Conservation (phyloP, 1,140 invertebrate genomes). For the Drosophila persimilis region DNA sequence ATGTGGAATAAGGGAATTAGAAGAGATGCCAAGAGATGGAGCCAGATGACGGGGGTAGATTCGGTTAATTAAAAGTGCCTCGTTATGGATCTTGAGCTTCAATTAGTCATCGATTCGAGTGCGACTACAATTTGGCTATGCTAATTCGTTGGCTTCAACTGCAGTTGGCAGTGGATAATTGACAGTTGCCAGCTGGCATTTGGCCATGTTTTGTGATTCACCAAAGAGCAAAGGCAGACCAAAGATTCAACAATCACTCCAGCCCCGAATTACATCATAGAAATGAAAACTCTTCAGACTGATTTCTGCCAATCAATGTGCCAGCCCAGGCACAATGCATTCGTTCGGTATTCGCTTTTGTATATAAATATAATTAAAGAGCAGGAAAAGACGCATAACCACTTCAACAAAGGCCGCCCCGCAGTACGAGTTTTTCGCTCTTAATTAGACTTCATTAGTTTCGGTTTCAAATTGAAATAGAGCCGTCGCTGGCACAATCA, state of each 20-base stretch:
- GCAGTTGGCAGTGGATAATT: slow-evolving; percentile 33
- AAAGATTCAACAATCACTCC: background rate
- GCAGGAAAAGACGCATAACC: slow-evolving; percentile 48
- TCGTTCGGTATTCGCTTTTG: background rate
- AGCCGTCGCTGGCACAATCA: slow-evolving; percentile 53
- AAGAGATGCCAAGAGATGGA: background rate
- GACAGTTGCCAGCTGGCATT: slow-evolving; percentile 5
- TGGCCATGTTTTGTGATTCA: slow-evolving; percentile 46
- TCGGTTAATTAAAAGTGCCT: slow-evolving; percentile 43
- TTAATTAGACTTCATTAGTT: slow-evolving; percentile 78
- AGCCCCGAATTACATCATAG: slow-evolving; percentile 62
- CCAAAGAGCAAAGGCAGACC: slow-evolving; percentile 4
- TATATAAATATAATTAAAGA: slow-evolving; percentile 43
- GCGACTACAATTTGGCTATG: slow-evolving; percentile 50
- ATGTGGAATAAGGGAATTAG: slow-evolving; percentile 6
- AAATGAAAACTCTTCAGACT: slow-evolving; percentile 32
- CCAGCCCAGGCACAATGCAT: slow-evolving; percentile 47
- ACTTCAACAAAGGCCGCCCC: slow-evolving; percentile 44
- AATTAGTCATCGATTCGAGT: slow-evolving; percentile 52
- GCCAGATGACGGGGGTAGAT: slow-evolving; percentile 24
- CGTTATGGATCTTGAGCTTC: slow-evolving; percentile 26
- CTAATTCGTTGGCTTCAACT: slow-evolving; percentile 47
- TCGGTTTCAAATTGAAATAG: slow-evolving; percentile 60
- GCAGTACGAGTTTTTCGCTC: slow-evolving; percentile 15
- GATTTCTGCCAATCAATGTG: slow-evolving; percentile 47